These are phyloP conservation scores for Eonycteris spelaea DNA, from an alignment of 2,113 vertebrate species.

Conservation along the genomic window DNA sequence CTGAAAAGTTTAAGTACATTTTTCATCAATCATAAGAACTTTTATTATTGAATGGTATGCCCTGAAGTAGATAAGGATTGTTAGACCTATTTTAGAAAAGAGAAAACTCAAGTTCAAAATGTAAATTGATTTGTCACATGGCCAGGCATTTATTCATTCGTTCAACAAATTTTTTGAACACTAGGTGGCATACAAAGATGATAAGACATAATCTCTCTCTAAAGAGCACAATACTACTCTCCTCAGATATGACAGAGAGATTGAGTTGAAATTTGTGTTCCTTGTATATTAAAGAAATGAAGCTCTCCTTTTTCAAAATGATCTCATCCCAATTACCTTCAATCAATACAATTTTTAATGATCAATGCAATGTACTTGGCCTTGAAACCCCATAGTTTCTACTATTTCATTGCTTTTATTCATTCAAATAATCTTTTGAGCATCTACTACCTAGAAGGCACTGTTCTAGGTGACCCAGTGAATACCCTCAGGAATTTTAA, in stretches of 20 bases:
- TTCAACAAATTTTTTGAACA: background rate
- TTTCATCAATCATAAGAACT: background rate
- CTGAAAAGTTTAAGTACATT: background rate
- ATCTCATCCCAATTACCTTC: background rate
- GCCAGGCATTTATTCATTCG: background rate
- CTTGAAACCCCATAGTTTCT: background rate
- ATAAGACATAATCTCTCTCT: background rate
- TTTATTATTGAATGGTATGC: background rate
- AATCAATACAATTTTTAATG: background rate
- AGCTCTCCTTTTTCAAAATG: background rate
- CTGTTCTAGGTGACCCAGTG: background rate
- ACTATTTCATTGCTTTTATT: background rate
- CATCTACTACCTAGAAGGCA: background rate
- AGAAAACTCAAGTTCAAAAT: slow-evolving; percentile 2
- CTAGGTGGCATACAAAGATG: background rate
- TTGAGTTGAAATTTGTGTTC: background rate
- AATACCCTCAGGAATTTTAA: background rate
- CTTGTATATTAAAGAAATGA: background rate
- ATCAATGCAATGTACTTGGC: background rate
- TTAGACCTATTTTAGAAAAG: background rate
- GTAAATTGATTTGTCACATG: background rate
- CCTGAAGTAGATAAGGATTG: background rate
- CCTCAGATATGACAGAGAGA: background rate
- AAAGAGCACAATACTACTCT: background rate
- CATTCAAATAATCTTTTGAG: background rate